Evolutionary conservation across 2,113 vertebrate species (phyloP), one percentile per base, ranked within the genome.

Genomic region (Crotalus horridus): DNA sequence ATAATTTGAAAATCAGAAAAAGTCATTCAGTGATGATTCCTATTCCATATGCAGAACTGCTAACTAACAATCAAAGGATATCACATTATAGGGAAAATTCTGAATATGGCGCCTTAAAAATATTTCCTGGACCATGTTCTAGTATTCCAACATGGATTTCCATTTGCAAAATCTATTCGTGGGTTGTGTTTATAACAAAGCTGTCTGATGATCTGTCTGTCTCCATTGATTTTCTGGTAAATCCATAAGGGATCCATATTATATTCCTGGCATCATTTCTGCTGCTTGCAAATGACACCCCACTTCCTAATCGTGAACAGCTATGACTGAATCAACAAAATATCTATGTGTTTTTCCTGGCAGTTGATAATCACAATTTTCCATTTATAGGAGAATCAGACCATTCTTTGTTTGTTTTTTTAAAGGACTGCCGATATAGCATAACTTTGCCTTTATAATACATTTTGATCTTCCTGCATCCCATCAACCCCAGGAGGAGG

Each of bases 1-100:
- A 92, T 29, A 20, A 89, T 88, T 43, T 89, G 23, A 92, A 64
- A 88, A 74, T 92, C 87, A 93, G 89, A 64, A 90, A 58, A 64
- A 29, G 12, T 87, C 43, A 56, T 56, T 26, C 43, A 59, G 43
- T 39, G 89, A 87, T 93, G 89, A 86, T 24, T 54, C 43, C 15
- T 64, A 87, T 90, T 61, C 74, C 85, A 20, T 54, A 48, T 90
- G 74, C 89, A 54, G 64, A 93, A 64, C 88, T 90, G 61, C 69
- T 53, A 85, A 90, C 69, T 53, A 85, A 85, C 69, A 4, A 23
- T n/a, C 55, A 53, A 90, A 61, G 55, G 46, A 89, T 89, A 92
- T 92, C 56, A 90, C 20, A 61, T 90, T 90, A 53, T 54, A 90
- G 61, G 56, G 92, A 54, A 81, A 54, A 23, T 90, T 90, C 56